Base-by-base conservation (phyloP, 2,888 invertebrate genomes). In the Allophyes oxyacanthae region DNA sequence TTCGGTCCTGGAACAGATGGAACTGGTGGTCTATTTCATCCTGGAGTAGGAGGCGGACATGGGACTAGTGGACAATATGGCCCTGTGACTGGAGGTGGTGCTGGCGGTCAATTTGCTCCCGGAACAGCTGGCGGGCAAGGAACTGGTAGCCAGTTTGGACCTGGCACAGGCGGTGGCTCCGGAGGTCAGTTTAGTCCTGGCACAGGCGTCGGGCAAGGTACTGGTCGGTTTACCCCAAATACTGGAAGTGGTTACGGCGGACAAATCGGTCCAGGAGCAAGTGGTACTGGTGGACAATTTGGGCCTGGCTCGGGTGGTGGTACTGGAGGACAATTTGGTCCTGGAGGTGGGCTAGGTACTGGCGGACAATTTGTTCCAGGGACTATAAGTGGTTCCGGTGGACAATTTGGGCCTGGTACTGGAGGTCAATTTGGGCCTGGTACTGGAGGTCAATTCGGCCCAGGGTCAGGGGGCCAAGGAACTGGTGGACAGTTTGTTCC, bases 91-190 rank as follows among this genome's bases (percentile, higher is more conserved):
- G 33, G 33, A 11, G 44, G 51, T 2, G 54, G 52, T 2, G 42
- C 58, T 15, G 64, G 36, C 0, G 66, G 53, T n/a, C 71, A 69
- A 48, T 65, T 66, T 54, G 51, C 38, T 37, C 51, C 57, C n/a
- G 50, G 37, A 3, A 26, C 28, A 1, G 41, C 43, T 0, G 54
- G 28, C 6, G 28, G 8, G 6, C 28, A 28, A 28, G 28, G 58
- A 0, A 33, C 38, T 0, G 59, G 61, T 6, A 50, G 62, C 0
- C 59, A 62, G 36, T 64, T 54, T 49, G 54, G 41, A 0, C 48
- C 56, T 0, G 66, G 54, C n/a, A 26, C 49, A 0, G 61, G 58
- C 6, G 38, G 60, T 26, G 44, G 55, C 4, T 20, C 38, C 0
- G 45, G 38, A 9, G 48, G 56, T 0, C 58, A 51, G 30, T 58